Conservation (phyloP, 2,888 invertebrate genomes). For the Ophion ventricosus region DNA sequence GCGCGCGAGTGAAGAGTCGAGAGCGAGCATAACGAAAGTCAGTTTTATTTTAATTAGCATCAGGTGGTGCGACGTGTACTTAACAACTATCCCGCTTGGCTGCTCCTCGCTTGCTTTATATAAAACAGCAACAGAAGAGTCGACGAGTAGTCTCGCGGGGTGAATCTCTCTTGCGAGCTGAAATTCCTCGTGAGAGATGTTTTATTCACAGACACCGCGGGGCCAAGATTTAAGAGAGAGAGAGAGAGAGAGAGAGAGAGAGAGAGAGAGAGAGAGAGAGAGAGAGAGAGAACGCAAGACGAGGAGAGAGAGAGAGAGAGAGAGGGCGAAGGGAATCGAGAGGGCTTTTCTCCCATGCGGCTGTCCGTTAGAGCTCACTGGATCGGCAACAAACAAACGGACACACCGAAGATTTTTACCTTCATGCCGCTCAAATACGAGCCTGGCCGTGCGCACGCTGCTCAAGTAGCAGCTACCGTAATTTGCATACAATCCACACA, state of each 20-base stretch:
- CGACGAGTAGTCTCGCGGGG: conserved; percentile 48
- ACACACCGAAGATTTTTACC: conserved; percentile 52
- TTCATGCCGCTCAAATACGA: conserved; percentile 74
- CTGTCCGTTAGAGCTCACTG: conserved; percentile 51
- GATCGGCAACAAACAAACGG: conserved; percentile 43
- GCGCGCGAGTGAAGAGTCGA: conserved; percentile 57
- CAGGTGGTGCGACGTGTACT: conserved; percentile 82
- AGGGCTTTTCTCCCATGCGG: conserved; percentile 36
- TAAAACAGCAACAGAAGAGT: conserved; percentile 59
- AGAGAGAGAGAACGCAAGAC: conserved; percentile 20
- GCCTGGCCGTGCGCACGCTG: conserved; percentile 61
- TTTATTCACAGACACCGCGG: conserved; percentile 82
- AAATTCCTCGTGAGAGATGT: conserved; percentile 81
- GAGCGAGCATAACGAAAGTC: conserved; percentile 75
- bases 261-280: background rate
- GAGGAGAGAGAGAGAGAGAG: background rate
- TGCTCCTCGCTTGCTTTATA: conserved; percentile 60
- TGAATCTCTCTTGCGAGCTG: conserved; percentile 72
- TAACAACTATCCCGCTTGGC: conserved; percentile 75
- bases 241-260: conserved; percentile 3
- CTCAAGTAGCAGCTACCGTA: conserved; percentile 82
- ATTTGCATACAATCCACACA: conserved; percentile 82
- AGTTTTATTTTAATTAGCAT: conserved; percentile 82
- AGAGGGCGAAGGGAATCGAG: background rate
- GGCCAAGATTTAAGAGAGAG: conserved; percentile 69